phyloP scores from a whole-genome alignment of 1,140 invertebrate species.

The Brachionus plicatilis region DNA sequence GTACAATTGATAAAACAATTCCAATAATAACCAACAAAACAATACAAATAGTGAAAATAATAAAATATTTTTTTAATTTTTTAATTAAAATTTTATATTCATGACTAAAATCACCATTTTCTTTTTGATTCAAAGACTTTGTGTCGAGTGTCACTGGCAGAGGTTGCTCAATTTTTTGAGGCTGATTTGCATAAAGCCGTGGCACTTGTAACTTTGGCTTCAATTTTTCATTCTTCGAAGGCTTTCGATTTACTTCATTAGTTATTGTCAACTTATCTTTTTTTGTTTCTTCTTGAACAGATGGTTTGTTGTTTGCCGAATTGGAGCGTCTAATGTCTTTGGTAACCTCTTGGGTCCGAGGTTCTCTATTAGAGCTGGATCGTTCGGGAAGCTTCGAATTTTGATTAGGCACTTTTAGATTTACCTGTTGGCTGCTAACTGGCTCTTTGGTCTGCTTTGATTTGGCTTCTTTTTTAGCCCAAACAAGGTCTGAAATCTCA shows the following conservation, averaged over 20 bases:
- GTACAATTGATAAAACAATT: conserved; percentile 17
- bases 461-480: not conserved
- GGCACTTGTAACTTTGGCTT: not conserved
- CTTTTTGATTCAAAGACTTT: not conserved
- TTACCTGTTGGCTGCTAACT: not conserved
- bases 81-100: not conserved
- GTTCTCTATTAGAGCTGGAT: not conserved
- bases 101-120: not conserved
- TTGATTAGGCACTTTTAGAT: not conserved
- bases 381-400: not conserved
- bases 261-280: not conserved
- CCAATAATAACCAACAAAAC: not conserved
- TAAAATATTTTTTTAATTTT: not conserved
- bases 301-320: not conserved
- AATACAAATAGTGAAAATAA: not conserved
- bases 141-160: not conserved
- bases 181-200: conserved; percentile 1
- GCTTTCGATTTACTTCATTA: not conserved
- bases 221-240: not conserved
- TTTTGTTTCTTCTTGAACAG: not conserved
- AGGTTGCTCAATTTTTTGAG: not conserved
- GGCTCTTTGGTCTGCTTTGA: not conserved
- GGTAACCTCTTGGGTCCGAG: not conserved
- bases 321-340: not conserved
- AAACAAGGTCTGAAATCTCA: not conserved